Evolutionary conservation across 1,140 invertebrate genomes (phyloP).

Genomic region (Ladona fulva): DNA sequence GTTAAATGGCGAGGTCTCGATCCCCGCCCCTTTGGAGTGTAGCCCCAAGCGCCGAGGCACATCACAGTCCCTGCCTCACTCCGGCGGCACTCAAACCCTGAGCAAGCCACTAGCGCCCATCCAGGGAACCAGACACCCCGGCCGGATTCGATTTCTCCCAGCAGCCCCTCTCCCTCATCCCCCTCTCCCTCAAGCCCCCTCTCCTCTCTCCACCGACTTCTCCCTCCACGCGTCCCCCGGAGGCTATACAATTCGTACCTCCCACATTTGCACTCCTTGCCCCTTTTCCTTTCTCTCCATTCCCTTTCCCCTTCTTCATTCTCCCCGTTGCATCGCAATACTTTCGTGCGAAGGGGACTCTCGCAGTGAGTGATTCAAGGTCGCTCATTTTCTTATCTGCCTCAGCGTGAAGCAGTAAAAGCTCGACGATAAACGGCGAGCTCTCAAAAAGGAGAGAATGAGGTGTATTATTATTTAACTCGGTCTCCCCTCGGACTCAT

Average conservation of each 20-base stretch:
- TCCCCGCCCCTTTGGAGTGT: too few relatives aligned
- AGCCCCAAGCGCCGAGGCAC: not conserved
- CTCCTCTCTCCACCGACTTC: not conserved
- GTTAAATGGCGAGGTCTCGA: too few relatives aligned
- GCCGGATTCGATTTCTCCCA: not conserved
- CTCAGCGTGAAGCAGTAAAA: too few relatives aligned
- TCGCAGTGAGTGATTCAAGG: too few relatives aligned
- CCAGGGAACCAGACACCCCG: not conserved
- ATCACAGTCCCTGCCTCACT: not conserved
- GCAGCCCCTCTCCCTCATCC: not conserved
- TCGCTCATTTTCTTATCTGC: too few relatives aligned
- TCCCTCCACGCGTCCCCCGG: not conserved
- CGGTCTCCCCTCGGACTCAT: too few relatives aligned
- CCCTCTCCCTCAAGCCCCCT: not conserved
- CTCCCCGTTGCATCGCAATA: too few relatives aligned
- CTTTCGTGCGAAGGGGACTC: too few relatives aligned
- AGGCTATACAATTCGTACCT: not conserved
- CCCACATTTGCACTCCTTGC: too few relatives aligned
- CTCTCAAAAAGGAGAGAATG: too few relatives aligned
- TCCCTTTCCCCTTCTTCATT: not conserved
- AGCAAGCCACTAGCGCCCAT: not conserved
- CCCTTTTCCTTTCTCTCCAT: not conserved
- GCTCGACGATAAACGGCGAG: too few relatives aligned
- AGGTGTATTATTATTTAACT: too few relatives aligned
- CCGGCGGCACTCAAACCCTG: not conserved